phyloP scores from a whole-genome alignment of 2,113 vertebrate genomes.

The Calonectris borealis region DNA sequence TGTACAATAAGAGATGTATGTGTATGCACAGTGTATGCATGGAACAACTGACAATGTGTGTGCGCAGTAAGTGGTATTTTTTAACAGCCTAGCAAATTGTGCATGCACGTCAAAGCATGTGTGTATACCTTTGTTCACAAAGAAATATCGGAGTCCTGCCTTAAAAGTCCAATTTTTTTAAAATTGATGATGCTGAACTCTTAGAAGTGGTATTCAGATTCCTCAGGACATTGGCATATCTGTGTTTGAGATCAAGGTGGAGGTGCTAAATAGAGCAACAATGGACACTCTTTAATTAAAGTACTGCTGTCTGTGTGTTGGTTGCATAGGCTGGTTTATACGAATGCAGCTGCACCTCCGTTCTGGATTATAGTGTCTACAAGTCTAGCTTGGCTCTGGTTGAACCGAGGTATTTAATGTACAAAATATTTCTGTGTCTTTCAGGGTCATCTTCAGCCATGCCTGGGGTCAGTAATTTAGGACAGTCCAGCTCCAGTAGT shows the following conservation, averaged over 20 bases:
- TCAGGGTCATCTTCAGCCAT: constrained; percentile 85
- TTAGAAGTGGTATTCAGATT: neutral
- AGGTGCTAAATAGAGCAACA: neutral
- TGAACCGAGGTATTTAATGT: neutral
- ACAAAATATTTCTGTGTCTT: constrained; percentile 27
- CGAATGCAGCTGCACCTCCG: neutral
- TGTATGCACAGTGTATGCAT: neutral
- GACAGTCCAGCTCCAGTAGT: constrained; percentile 77
- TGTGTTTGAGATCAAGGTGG: neutral
- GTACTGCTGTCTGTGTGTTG: neutral
- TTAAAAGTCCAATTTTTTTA: neutral
- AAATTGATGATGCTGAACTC: neutral
- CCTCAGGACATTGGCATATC: neutral
- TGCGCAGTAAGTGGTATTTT: neutral
- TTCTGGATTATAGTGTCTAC: neutral
- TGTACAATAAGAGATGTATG: neutral
- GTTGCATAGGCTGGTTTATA: neutral
- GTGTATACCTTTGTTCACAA: neutral
- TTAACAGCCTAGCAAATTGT: neutral
- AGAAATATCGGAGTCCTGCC: neutral
- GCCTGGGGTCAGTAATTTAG: constrained; percentile 81
- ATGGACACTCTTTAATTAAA: neutral
- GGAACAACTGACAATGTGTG: neutral
- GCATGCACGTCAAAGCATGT: neutral
- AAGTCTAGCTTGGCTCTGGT: neutral